Conservation (phyloP, 1,140 invertebrate genomes). For the Pinna nobilis region DNA sequence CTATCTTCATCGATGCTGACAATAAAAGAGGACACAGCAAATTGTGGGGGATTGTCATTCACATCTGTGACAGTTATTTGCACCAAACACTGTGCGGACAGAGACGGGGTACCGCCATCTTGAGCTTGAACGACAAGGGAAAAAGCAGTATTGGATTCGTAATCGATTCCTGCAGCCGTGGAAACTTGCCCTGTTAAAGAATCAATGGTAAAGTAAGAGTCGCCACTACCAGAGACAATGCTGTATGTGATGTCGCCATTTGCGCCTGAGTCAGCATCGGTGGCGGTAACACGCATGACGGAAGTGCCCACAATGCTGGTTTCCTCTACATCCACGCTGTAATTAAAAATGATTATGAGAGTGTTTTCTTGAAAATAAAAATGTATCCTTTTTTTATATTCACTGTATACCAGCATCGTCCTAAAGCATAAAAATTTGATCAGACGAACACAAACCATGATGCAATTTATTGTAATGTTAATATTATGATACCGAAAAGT, state of each 20-base stretch:
- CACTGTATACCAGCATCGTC: too few species aligned
- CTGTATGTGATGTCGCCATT: constrained; percentile 42
- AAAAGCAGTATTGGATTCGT: constrained; percentile 82
- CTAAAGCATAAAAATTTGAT: too few species aligned
- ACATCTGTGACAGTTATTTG: constrained; percentile 44
- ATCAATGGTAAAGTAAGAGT: constrained; percentile 36
- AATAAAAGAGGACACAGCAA: constrained; percentile 36
- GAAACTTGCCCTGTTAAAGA: constrained; percentile 40
- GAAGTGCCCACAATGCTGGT: too few species aligned
- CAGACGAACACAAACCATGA: too few species aligned
- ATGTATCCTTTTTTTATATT: too few species aligned
- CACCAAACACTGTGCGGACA: constrained; percentile 25
- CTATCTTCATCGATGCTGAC: too few species aligned
- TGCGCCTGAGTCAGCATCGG: constrained; percentile 48
- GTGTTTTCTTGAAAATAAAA: too few species aligned
- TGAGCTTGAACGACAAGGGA: constrained; percentile 43
- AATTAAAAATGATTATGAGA: too few species aligned
- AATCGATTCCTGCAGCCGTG: constrained; percentile 79
- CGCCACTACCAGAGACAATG: constrained; percentile 39
- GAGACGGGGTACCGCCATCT: constrained; percentile 47
- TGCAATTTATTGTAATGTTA: too few species aligned
- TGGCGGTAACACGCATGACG: constrained; percentile 36
- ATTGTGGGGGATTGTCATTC: constrained; percentile 57
- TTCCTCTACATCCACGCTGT: too few species aligned
- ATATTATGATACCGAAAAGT: too few species aligned